Conservation (phyloP, 2,888 invertebrate genomes). For the Chaetogeoica ovagalla region DNA sequence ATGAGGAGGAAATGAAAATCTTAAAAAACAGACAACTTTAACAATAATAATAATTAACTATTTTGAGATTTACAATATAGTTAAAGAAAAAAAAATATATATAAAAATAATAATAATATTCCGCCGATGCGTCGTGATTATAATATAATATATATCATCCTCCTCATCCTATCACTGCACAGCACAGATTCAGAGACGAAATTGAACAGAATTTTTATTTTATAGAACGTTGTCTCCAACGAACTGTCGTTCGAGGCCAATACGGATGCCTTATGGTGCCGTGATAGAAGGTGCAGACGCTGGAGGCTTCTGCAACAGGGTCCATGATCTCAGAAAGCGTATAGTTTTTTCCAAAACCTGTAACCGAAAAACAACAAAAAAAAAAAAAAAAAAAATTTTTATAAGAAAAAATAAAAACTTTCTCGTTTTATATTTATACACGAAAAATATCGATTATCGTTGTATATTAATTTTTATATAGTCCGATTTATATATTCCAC, state of each 20-base stretch:
- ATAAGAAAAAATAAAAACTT: neutral
- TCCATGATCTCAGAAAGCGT: constrained; percentile 2
- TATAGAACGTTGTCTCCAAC: constrained; percentile 31
- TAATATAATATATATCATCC: neutral
- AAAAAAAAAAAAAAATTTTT: too few relatives aligned
- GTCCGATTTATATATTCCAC: too few relatives aligned
- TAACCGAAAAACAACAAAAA: neutral
- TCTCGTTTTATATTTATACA: too few relatives aligned
- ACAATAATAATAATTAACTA: constrained; percentile 33
- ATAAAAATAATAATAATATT: constrained; percentile 29
- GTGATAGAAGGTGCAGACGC: constrained; percentile 5
- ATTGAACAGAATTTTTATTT: constrained; percentile 16
- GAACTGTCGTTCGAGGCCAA: constrained; percentile 50
- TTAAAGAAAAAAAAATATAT: constrained; percentile 10
- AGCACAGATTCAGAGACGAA: constrained; percentile 2
- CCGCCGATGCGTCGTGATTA: neutral
- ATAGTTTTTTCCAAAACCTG: constrained; percentile 38
- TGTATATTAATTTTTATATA: too few relatives aligned
- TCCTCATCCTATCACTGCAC: neutral
- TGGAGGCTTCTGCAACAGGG: neutral
- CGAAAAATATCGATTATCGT: too few relatives aligned
- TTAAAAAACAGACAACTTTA: constrained; percentile 48
- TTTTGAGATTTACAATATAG: constrained; percentile 47
- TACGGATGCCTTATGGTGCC: constrained; percentile 44
- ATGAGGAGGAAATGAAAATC: constrained; percentile 38